phyloP scores from a whole-genome alignment of 2,888 invertebrate species.

The Brachypalpus laphriformis region DNA sequence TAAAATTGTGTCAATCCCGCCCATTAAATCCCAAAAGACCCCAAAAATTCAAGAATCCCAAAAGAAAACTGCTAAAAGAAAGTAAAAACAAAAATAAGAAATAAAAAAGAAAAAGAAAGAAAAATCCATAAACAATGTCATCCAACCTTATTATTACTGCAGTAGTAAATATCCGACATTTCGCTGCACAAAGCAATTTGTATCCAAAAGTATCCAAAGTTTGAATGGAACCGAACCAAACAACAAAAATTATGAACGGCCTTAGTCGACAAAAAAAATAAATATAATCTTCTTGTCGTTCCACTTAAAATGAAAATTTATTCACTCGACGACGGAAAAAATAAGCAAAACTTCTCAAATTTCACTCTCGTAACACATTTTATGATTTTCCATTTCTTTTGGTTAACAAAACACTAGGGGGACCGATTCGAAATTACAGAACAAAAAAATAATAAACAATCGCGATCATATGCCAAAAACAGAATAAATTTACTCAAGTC shows the following conservation, averaged over 20 bases:
- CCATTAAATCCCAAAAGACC: not conserved
- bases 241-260: constrained; percentile 8
- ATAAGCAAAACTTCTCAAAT: constrained; percentile 51
- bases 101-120: not conserved
- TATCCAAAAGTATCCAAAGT: constrained; percentile 54
- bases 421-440: constrained; percentile 16
- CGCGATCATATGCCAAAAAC: constrained; percentile 9
- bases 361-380: constrained; percentile 63
- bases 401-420: constrained; percentile 9
- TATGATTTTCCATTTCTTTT: constrained; percentile 54
- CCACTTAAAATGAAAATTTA: constrained; percentile 56
- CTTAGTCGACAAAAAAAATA: constrained; percentile 19
- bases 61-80: constrained; percentile 28
- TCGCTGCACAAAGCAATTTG: constrained; percentile 51
- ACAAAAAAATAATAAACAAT: constrained; percentile 10
- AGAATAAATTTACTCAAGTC: not conserved
- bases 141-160: constrained; percentile 68
- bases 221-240: not conserved
- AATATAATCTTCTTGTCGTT: constrained; percentile 16
- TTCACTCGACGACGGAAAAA: constrained; percentile 16
- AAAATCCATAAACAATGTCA: constrained; percentile 31
- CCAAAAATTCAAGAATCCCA: not conserved
- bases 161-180: constrained; percentile 73
- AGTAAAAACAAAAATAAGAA: constrained; percentile 42
- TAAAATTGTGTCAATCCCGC: constrained; percentile 25